Evolutionary conservation across 2,797 vertebrate genomes (phyloP).

Genomic region (Hemibagrus guttatus): DNA sequence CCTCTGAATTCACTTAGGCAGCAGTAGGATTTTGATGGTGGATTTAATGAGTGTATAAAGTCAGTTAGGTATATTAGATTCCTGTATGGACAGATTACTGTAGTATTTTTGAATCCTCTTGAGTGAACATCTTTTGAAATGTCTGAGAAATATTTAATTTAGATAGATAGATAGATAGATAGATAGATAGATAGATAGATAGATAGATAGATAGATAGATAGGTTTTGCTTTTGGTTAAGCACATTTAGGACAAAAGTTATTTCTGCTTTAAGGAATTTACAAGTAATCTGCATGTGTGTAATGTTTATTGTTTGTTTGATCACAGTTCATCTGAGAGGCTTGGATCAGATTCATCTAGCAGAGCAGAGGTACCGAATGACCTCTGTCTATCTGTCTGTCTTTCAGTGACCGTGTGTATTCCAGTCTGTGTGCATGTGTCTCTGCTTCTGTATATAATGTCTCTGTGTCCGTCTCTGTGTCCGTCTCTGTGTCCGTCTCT

Average conservation of each 20-base stretch:
- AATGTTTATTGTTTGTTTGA: not conserved
- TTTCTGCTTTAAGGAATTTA: not conserved
- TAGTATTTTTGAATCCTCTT: not conserved
- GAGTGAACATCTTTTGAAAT: not conserved
- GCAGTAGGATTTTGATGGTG: not conserved
- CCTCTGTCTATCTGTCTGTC: not conserved
- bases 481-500: not conserved
- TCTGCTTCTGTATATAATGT: not conserved
- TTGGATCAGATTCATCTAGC: constrained; percentile 9
- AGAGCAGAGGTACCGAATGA: constrained; percentile 44
- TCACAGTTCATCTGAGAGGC: constrained; percentile 35
- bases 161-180: no score
- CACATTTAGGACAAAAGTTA: not conserved
- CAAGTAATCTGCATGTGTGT: not conserved
- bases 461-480: not conserved
- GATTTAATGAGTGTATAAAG: not conserved
- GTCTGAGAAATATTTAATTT: not conserved
- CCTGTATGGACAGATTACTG: no score
- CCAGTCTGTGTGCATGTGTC: not conserved
- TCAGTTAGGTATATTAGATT: not conserved
- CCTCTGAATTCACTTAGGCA: not conserved
- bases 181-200: no score
- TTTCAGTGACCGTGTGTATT: not conserved
- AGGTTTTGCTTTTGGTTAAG: not conserved
- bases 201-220: no score